Percentiles rank a stretch among this genome's conserved stretches.
Evolutionary conservation across 1,140 invertebrate genomes (phyloP).

Genomic region (Nasonia longicornis): DNA sequence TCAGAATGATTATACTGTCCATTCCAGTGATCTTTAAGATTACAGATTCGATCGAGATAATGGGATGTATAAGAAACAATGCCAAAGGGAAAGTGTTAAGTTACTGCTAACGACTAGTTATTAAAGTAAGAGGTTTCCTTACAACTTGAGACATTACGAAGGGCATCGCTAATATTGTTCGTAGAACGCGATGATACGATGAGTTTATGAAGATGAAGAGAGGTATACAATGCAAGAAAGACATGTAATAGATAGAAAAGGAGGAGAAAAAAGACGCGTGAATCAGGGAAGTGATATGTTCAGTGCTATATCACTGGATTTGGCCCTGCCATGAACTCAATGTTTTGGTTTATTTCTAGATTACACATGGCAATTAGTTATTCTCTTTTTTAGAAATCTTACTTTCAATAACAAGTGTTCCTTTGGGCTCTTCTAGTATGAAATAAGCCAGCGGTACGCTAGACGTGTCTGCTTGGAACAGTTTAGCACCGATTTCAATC

Average conservation of each 20-base stretch:
- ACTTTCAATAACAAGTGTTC: constrained; percentile 46
- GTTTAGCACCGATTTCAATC: constrained; percentile 45
- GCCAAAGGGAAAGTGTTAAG: constrained; percentile 35
- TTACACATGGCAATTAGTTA: constrained; percentile 33
- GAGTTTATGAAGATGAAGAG: constrained; percentile 33
- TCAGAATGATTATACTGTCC: constrained; percentile 31
- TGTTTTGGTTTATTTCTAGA: constrained; percentile 18
- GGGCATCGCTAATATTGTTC: constrained; percentile 33
- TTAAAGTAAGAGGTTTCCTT: constrained; percentile 41
- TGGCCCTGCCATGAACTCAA: constrained; percentile 39
- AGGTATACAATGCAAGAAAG: constrained; percentile 25
- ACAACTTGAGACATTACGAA: constrained; percentile 25
- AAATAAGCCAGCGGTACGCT: constrained; percentile 39
- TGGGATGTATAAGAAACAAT: constrained; percentile 15
- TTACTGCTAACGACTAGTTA: constrained; percentile 45
- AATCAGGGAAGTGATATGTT: constrained; percentile 46
- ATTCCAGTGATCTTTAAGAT: constrained; percentile 24
- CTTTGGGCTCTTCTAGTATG: constrained; percentile 44
- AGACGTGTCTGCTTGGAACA: constrained; percentile 39
- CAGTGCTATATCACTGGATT: constrained; percentile 41
- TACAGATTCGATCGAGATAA: constrained; percentile 25
- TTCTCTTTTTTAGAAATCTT: constrained; percentile 43
- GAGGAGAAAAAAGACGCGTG: constrained; percentile 13
- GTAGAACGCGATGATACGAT: constrained; percentile 28
- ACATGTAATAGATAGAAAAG: constrained; percentile 14